Percentiles rank a stretch among this genome's conserved stretches.
Evolutionary conservation across 2,888 invertebrate genomes (phyloP).

Genomic region (Congeria kusceri): DNA sequence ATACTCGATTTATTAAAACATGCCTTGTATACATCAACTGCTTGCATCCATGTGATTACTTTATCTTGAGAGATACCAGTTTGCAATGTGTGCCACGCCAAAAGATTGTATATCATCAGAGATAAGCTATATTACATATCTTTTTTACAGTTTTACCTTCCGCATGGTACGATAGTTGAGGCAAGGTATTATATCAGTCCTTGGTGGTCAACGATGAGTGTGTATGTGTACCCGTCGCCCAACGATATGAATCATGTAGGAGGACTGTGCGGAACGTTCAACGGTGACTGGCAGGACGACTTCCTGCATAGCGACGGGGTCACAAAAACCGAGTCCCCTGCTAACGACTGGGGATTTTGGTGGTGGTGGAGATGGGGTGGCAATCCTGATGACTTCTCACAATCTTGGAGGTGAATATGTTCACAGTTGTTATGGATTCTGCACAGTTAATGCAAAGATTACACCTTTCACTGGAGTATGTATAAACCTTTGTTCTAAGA

Average conservation of each 20-base stretch:
- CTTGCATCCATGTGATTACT: too few species aligned
- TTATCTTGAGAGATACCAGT: background rate
- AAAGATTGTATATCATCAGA: too few species aligned
- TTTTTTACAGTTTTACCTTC: constrained; percentile 1
- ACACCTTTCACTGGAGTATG: too few species aligned
- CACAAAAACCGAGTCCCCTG: background rate
- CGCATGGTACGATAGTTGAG: background rate
- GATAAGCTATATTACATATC: background rate
- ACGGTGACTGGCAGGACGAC: background rate
- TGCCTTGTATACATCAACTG: too few species aligned
- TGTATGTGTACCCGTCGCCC: background rate
- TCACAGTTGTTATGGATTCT: too few species aligned
- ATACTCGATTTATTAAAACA: too few species aligned
- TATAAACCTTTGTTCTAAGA: too few species aligned
- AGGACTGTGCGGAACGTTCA: constrained; percentile 5
- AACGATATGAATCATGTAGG: background rate
- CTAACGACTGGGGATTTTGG: background rate
- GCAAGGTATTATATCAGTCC: background rate
- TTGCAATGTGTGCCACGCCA: background rate
- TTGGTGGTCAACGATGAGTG: constrained; percentile 4
- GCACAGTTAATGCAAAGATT: too few species aligned
- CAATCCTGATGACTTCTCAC: background rate
- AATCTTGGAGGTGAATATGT: background rate
- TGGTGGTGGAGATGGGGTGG: constrained; percentile 4
- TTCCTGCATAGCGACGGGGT: background rate